Evolutionary conservation across 2,797 vertebrate species (phyloP).

Genomic region (Spinus pinus): DNA sequence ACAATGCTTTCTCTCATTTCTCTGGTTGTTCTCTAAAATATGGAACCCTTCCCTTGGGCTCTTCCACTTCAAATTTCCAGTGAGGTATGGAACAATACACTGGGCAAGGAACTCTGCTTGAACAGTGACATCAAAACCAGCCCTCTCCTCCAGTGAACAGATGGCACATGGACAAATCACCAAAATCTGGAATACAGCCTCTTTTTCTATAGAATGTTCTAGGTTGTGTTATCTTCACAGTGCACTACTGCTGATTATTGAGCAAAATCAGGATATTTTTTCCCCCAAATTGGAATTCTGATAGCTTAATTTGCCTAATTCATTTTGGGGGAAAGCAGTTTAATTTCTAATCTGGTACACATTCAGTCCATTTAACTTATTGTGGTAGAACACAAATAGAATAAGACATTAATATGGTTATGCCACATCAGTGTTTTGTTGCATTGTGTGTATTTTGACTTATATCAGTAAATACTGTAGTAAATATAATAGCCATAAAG

Average conservation of each 20-base stretch:
- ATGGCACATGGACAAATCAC: not conserved
- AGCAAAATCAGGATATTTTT: not conserved
- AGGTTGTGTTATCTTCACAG: not conserved
- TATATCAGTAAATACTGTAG: not conserved
- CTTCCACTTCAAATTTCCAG: not conserved
- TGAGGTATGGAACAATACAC: accelerated
- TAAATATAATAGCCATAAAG: not conserved
- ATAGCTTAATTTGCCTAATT: not conserved
- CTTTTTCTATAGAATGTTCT: not conserved
- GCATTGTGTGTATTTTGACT: not conserved
- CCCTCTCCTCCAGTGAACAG: not conserved
- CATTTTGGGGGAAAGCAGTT: not conserved
- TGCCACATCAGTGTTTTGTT: not conserved
- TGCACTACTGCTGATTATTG: not conserved
- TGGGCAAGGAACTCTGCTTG: not conserved
- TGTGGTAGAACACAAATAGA: not conserved
- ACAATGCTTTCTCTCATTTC: not conserved
- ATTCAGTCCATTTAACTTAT: not conserved
- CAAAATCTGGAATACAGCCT: not conserved
- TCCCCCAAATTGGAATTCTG: accelerated
- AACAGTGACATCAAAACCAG: not conserved
- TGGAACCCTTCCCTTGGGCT: accelerated
- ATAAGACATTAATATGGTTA: not conserved
- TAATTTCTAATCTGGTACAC: not conserved
- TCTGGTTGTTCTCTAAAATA: not conserved